Evolutionary conservation across 2,797 vertebrate species (phyloP).

Genomic region (Diplodus puntazzo): DNA sequence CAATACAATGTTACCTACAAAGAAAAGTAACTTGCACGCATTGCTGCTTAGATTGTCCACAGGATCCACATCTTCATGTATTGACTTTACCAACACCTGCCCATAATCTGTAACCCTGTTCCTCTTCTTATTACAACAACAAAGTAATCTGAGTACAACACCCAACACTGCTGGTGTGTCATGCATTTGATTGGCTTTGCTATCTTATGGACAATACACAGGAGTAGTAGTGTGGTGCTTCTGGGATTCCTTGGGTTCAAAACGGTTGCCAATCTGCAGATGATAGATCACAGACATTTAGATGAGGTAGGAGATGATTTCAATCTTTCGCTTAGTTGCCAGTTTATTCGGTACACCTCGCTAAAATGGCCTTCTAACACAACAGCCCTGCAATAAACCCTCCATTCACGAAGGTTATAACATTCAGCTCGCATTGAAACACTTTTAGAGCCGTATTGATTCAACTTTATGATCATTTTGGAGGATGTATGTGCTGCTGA

Average conservation of each 20-base stretch:
- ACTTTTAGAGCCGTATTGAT: not conserved
- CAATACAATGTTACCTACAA: too few species aligned
- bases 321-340: not conserved
- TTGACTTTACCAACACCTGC: too few species aligned
- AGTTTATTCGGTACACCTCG: not conserved
- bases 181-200: not conserved
- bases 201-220: not conserved
- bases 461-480: not conserved
- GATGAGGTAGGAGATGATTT: not conserved
- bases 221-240: not conserved
- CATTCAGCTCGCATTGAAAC: not conserved
- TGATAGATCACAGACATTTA: not conserved
- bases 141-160: too few species aligned
- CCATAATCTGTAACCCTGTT: too few species aligned
- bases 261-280: not conserved
- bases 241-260: not conserved
- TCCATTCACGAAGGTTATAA: not conserved
- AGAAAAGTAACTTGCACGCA: too few species aligned
- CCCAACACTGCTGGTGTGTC: too few species aligned
- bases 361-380: not conserved
- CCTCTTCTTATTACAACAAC: too few species aligned
- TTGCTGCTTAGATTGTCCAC: too few species aligned
- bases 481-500: not conserved
- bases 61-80: too few species aligned
- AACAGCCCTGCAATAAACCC: not conserved